Evolutionary conservation across 2,797 vertebrate species (phyloP).

Genomic region (Pipistrellus pygmaeus): DNA sequence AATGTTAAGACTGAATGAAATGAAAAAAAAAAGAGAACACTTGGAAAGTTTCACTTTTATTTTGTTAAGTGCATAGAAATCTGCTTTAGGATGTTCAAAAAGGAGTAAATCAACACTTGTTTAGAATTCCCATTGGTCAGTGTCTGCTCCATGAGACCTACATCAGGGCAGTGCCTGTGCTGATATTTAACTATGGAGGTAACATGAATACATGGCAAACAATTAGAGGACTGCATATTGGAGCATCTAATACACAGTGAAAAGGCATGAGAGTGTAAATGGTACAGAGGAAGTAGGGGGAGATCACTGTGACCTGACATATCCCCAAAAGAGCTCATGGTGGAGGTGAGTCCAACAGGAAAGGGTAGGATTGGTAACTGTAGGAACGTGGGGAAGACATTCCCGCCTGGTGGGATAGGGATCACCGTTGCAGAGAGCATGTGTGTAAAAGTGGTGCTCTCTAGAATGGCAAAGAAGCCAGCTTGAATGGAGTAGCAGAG

Average conservation of each 20-base stretch:
- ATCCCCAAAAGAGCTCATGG: background rate
- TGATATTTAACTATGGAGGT: background rate
- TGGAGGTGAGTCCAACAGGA: background rate
- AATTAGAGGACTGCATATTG: background rate
- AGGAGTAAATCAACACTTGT: background rate
- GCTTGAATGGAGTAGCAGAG: background rate
- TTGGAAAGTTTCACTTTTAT: background rate
- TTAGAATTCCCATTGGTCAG: background rate
- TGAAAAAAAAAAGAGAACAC: background rate
- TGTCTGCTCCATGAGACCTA: background rate
- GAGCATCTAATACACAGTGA: background rate
- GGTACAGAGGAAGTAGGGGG: background rate
- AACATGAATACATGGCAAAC: background rate
- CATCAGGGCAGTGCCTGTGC: background rate
- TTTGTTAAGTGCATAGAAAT: background rate
- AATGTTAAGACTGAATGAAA: background rate
- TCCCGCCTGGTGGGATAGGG: background rate
- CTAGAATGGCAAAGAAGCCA: background rate
- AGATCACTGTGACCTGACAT: background rate
- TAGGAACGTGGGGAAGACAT: background rate
- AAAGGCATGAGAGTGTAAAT: background rate
- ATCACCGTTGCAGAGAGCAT: fast-evolving
- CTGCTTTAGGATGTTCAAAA: background rate
- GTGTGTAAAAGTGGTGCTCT: background rate
- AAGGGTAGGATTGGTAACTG: background rate